Percentiles rank a stretch among this genome's conserved stretches.
phyloP scores from a whole-genome alignment of 2,113 vertebrate species.

The Cygnus buccinator region DNA sequence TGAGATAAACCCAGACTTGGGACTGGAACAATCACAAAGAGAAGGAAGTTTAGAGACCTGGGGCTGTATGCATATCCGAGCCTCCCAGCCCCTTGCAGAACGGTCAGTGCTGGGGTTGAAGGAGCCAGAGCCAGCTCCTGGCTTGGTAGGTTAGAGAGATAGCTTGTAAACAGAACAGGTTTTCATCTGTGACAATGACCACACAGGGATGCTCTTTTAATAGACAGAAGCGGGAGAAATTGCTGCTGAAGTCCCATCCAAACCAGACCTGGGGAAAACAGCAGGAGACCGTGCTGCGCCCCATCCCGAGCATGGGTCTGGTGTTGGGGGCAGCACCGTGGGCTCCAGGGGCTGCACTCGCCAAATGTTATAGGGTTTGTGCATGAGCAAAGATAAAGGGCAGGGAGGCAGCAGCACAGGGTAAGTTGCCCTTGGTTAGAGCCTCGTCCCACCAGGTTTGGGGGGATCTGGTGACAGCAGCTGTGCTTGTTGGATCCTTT shows the following conservation, averaged over 20 bases:
- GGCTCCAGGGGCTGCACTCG: not conserved
- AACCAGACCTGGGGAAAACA: not conserved
- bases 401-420: not conserved
- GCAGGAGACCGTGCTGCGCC: too few species aligned
- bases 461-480: not conserved
- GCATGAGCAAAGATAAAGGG: fast-evolving
- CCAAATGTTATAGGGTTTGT: not conserved
- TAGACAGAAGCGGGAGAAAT: not conserved
- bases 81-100: not conserved
- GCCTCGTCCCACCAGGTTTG: not conserved
- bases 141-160: not conserved
- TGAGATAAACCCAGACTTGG: not conserved
- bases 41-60: not conserved
- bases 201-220: not conserved
- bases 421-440: not conserved
- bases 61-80: not conserved
- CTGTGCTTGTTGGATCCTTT: not conserved
- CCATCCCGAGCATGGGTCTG: not conserved
- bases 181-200: not conserved
- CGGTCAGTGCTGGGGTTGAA: not conserved
- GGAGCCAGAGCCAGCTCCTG: not conserved
- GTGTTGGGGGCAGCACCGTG: not conserved
- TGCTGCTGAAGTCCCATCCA: fast-evolving
- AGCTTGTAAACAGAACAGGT: not conserved
- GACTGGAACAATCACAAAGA: not conserved